Evolutionary conservation across 2,888 invertebrate genomes (phyloP).

Genomic region (Isotomurus palustris): DNA sequence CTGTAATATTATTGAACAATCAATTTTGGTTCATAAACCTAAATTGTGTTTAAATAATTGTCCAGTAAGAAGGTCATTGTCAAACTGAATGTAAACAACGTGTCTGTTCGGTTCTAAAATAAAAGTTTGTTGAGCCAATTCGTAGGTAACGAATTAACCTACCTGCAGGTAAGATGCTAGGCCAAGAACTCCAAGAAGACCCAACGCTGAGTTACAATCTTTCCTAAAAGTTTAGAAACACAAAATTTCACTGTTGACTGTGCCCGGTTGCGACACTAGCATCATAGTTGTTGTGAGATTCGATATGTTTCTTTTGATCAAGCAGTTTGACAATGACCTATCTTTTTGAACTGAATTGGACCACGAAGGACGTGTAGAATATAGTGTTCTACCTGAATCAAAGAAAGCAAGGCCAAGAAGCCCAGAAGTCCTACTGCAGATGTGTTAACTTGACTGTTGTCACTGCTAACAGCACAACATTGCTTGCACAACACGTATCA

Average conservation of each 20-base stretch:
- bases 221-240: slow-evolving; percentile 27
- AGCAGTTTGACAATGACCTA: too few relatives aligned
- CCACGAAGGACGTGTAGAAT: too few relatives aligned
- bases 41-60: background rate
- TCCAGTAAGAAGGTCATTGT: background rate
- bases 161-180: slow-evolving; percentile 30
- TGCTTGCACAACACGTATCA: background rate
- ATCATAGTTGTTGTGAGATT: too few relatives aligned
- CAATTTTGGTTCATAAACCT: background rate
- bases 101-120: background rate
- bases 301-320: too few relatives aligned
- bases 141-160: background rate
- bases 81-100: background rate
- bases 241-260: too few relatives aligned
- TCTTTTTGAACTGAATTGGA: too few relatives aligned
- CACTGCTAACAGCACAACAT: background rate
- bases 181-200: slow-evolving; percentile 28
- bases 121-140: background rate
- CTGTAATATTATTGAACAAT: slow-evolving; percentile 1
- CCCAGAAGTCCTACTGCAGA: slow-evolving; percentile 43
- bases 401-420: slow-evolving; percentile 38
- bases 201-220: slow-evolving; percentile 29
- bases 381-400: slow-evolving; percentile 36
- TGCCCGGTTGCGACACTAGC: background rate
- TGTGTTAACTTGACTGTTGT: slow-evolving; percentile 29